A percentile compares a stretch with the other conserved stretches of the same genome.
Conservation (phyloP, 2,797 vertebrate species). For the Cossypha caffra region DNA sequence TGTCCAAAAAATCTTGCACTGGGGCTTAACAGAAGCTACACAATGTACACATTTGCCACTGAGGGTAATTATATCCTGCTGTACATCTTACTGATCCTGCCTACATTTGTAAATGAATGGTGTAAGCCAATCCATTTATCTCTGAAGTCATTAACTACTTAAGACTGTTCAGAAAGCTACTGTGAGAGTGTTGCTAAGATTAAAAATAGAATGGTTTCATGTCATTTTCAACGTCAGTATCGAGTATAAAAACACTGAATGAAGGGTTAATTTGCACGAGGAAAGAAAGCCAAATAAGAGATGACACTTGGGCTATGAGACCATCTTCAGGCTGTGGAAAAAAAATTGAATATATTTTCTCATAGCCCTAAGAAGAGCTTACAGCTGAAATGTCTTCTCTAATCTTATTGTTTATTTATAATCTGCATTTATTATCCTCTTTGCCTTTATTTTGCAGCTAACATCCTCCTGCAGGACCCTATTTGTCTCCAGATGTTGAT, state of each 20-base stretch:
- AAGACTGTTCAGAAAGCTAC: not conserved
- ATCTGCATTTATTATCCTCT: constrained; percentile 19
- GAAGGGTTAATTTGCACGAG: constrained; percentile 34
- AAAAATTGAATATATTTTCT: not conserved
- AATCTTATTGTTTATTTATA: not conserved
- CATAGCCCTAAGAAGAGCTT: not conserved
- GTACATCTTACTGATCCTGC: not conserved
- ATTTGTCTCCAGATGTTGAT: constrained; percentile 4
- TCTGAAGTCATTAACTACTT: constrained; percentile 1
- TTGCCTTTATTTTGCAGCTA: constrained; percentile 28
- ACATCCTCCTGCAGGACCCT: not conserved
- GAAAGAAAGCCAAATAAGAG: not conserved
- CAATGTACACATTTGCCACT: not conserved
- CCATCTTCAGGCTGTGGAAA: not conserved
- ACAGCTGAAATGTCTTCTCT: not conserved
- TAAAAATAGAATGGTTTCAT: not conserved
- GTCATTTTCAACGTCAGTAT: not conserved
- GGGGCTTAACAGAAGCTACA: not conserved
- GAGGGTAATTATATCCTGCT: not conserved
- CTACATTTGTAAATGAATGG: not conserved
- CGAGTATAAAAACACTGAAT: not conserved
- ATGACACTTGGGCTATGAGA: not conserved
- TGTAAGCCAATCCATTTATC: not conserved
- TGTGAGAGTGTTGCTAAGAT: not conserved
- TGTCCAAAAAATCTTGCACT: not conserved